These are phyloP conservation scores for Sebastolobus alascanus DNA, from an alignment of 2,797 vertebrate species.

Conservation along the genomic window DNA sequence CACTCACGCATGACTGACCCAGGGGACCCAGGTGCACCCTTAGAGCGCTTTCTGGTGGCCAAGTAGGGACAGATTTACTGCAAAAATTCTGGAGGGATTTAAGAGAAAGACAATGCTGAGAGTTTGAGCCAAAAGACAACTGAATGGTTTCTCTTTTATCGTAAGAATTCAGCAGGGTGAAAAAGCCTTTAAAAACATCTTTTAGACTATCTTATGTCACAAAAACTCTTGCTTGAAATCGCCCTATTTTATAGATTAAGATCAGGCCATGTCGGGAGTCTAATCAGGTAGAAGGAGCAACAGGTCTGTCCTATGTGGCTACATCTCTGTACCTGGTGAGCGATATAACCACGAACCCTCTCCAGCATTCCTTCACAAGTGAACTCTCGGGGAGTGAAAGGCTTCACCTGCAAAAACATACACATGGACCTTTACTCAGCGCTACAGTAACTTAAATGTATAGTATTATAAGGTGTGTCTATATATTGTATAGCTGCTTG, in stretches of 20 bases:
- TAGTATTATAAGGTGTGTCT: background rate
- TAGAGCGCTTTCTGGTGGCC: conserved; percentile 75
- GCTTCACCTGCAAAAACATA: conserved; percentile 75
- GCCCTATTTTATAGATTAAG: background rate
- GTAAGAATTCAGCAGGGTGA: background rate
- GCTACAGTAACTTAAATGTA: background rate
- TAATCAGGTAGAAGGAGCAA: background rate
- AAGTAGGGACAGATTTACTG: conserved; percentile 63
- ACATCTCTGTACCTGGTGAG: conserved; percentile 75
- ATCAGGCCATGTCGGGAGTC: background rate
- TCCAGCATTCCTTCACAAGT: conserved; percentile 83
- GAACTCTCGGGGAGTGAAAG: conserved; percentile 80
- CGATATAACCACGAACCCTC: conserved; percentile 76
- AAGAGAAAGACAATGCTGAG: background rate
- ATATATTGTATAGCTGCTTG: background rate
- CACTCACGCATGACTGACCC: conserved; percentile 76
- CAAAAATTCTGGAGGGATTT: conserved; percentile 75
- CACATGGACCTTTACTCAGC: conserved; percentile 11
- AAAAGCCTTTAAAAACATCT: background rate
- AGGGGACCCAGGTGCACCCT: conserved; percentile 73
- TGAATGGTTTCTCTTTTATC: background rate
- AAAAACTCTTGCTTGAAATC: background rate
- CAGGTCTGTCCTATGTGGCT: background rate
- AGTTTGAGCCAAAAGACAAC: background rate
- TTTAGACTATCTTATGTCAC: background rate